A percentile compares a stretch with the other conserved stretches of the same genome.
phyloP scores from a whole-genome alignment of 2,797 vertebrate genomes.

The Thalassophryne amazonica region DNA sequence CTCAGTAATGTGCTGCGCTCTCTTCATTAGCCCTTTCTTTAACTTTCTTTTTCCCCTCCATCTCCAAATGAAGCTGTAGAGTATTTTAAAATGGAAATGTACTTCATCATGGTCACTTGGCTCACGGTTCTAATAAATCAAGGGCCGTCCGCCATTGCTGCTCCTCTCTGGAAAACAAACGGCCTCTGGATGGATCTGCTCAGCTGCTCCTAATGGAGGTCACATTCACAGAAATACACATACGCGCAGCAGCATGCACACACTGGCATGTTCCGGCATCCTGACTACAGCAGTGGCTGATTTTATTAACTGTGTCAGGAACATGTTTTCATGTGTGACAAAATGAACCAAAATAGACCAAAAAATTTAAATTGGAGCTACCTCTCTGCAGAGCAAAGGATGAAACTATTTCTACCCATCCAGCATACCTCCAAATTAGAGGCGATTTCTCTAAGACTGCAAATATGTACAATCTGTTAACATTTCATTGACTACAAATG shows the following conservation, averaged over 20 bases:
- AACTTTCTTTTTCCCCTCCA: constrained; percentile 13
- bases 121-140: constrained; percentile 80
- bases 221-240: constrained; percentile 67
- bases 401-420: too few relatives aligned
- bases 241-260: constrained; percentile 29
- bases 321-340: too few relatives aligned
- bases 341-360: too few relatives aligned
- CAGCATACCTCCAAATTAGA: too few relatives aligned
- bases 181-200: constrained; percentile 67
- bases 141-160: constrained; percentile 59
- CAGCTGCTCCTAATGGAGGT: constrained; percentile 78
- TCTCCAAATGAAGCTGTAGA: constrained; percentile 71
- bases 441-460: too few relatives aligned
- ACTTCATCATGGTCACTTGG: constrained; percentile 82
- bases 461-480: too few relatives aligned
- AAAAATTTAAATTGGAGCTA: too few relatives aligned
- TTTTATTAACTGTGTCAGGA: too few relatives aligned
- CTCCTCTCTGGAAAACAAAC: constrained; percentile 79
- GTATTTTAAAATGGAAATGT: constrained; percentile 81
- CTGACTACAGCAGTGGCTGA: too few relatives aligned
- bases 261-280: too few relatives aligned
- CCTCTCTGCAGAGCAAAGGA: too few relatives aligned
- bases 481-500: too few relatives aligned
- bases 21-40: constrained; percentile 10
- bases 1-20: constrained; percentile 7